phyloP scores from a whole-genome alignment of 2,797 vertebrate genomes.

The Cynopterus sphinx region DNA sequence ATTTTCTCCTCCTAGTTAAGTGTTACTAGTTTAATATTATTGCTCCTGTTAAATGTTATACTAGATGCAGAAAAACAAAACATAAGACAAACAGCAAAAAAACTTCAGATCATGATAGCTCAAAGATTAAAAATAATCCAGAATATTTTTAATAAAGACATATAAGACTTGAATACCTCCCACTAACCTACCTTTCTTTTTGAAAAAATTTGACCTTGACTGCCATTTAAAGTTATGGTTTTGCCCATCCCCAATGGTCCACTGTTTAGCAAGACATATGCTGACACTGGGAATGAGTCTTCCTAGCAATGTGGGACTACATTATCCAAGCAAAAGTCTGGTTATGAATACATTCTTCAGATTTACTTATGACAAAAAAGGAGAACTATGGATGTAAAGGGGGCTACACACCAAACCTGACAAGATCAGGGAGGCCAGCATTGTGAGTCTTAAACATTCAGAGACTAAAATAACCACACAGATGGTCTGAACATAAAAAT shows the following conservation, averaged over 20 bases:
- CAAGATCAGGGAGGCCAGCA: neutral
- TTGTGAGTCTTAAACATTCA: neutral
- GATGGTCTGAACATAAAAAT: neutral
- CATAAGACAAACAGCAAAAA: neutral
- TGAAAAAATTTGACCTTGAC: neutral
- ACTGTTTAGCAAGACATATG: too few species aligned
- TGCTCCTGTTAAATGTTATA: neutral
- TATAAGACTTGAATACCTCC: neutral
- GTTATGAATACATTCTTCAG: neutral
- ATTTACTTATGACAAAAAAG: neutral
- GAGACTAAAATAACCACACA: neutral
- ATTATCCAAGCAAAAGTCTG: neutral
- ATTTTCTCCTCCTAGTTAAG: neutral
- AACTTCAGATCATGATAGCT: neutral
- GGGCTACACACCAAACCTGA: neutral
- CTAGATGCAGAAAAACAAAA: neutral
- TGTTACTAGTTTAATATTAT: neutral
- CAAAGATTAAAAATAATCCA: neutral
- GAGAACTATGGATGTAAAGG: neutral
- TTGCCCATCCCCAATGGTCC: too few species aligned
- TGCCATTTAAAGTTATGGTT: too few species aligned
- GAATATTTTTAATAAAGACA: neutral
- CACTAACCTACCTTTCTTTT: neutral
- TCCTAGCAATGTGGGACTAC: too few species aligned
- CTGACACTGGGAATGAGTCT: neutral